These are phyloP conservation scores for Dichetophora obliterata DNA, from an alignment of 2,888 invertebrate species.

Conservation along the genomic window DNA sequence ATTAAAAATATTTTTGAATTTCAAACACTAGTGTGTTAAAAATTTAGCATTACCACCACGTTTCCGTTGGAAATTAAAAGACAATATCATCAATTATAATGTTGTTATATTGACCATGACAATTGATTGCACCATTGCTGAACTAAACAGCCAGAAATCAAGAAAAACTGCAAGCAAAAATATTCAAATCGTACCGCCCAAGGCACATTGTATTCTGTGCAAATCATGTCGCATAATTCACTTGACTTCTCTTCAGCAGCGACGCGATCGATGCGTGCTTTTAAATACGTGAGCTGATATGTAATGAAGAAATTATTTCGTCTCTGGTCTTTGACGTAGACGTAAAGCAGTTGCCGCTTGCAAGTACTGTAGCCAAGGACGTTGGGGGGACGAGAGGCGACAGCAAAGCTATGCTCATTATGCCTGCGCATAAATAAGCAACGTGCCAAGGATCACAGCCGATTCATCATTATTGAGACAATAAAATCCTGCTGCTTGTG, in stretches of 20 bases:
- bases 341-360: constrained; percentile 29
- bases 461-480: constrained; percentile 49
- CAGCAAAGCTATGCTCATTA: constrained; percentile 17
- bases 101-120: constrained; percentile 60
- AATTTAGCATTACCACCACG: constrained; percentile 55
- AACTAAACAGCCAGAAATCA: background rate
- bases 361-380: background rate
- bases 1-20: too few species aligned
- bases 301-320: constrained; percentile 2
- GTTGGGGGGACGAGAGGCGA: constrained; percentile 33
- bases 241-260: background rate
- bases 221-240: background rate
- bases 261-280: constrained; percentile 52
- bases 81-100: constrained; percentile 70
- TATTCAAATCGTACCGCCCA: background rate
- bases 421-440: constrained; percentile 46
- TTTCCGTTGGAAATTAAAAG: constrained; percentile 66
- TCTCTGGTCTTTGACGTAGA: constrained; percentile 12
- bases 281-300: constrained; percentile 30
- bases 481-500: constrained; percentile 27
- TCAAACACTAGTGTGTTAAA: too few species aligned
- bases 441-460: constrained; percentile 57
- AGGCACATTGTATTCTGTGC: background rate
- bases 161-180: background rate
- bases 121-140: constrained; percentile 35